Percentiles rank a stretch among this genome's conserved stretches.
These are phyloP conservation scores for Steinernema khuongi DNA, from an alignment of 1,140 invertebrate species.

Conservation along the genomic window DNA sequence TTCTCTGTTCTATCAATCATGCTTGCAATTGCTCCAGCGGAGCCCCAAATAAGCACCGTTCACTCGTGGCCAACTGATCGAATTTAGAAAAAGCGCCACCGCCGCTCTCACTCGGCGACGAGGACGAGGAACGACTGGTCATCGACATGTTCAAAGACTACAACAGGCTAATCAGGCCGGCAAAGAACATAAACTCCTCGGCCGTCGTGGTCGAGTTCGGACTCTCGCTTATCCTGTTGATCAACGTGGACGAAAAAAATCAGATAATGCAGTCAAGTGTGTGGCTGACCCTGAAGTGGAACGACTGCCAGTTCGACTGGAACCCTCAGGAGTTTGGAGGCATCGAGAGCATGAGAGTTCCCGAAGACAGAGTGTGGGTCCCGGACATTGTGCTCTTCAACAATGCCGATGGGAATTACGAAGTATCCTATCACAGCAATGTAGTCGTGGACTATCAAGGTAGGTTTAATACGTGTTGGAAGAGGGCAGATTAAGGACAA, in stretches of 20 bases:
- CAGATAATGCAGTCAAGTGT: slow-evolving; percentile 58
- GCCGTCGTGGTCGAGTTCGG: slow-evolving; percentile 83
- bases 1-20: slow-evolving; percentile 10
- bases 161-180: slow-evolving; percentile 95
- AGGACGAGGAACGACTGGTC: slow-evolving; percentile 78
- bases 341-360: slow-evolving; percentile 64
- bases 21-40: not conserved
- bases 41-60: not conserved
- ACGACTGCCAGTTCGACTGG: slow-evolving; percentile 83
- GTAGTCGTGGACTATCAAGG: slow-evolving; percentile 80
- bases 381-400: slow-evolving; percentile 98
- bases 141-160: slow-evolving; percentile 89
- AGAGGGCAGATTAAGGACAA: no score
- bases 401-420: slow-evolving; percentile 95
- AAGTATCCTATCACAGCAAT: slow-evolving; percentile 91
- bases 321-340: slow-evolving; percentile 35
- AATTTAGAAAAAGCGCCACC: not conserved
- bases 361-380: slow-evolving; percentile 97
- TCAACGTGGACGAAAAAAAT: slow-evolving; percentile 71
- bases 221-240: slow-evolving; percentile 93
- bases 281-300: slow-evolving; percentile 70
- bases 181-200: slow-evolving; percentile 83
- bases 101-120: not conserved
- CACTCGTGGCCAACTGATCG: not conserved
- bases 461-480: slow-evolving; percentile 60